Conservation (phyloP, 2,797 vertebrate species). For the Sorex maritimensis region DNA sequence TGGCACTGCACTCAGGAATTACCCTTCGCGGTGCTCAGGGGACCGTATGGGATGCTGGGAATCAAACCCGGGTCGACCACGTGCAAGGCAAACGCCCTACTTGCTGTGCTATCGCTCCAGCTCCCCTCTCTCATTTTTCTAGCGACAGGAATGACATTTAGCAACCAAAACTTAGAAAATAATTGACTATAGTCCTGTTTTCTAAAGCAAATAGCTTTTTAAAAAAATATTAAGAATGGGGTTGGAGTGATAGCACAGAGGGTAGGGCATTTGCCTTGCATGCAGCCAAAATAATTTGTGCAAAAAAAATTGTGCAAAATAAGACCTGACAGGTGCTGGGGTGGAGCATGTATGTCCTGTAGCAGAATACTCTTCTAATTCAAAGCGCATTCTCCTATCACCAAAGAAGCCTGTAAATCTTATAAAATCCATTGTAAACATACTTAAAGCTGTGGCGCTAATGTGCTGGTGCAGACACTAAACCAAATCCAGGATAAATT, state of each 20-base stretch:
- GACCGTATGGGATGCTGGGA: too few species aligned
- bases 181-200: slow-evolving; percentile 65
- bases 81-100: too few species aligned
- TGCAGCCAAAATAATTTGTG: neutral
- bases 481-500: neutral
- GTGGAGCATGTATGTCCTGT: neutral
- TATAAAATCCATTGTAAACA: neutral
- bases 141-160: slow-evolving; percentile 81
- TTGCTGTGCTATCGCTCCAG: too few species aligned
- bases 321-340: neutral
- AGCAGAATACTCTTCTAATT: neutral
- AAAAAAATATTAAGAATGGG: neutral
- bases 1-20: too few species aligned
- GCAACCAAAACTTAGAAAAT: slow-evolving; percentile 81
- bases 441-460: neutral
- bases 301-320: neutral
- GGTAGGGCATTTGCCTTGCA: too few species aligned
- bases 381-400: neutral
- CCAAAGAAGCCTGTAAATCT: neutral
- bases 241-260: too few species aligned
- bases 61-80: too few species aligned
- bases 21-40: too few species aligned
- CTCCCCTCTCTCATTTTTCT: too few species aligned
- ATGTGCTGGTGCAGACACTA: neutral
- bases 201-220: slow-evolving; percentile 64